Percentiles rank a stretch among this genome's conserved stretches.
Evolutionary conservation across 2,113 vertebrate species (phyloP).

Genomic region (Etia nguti): DNA sequence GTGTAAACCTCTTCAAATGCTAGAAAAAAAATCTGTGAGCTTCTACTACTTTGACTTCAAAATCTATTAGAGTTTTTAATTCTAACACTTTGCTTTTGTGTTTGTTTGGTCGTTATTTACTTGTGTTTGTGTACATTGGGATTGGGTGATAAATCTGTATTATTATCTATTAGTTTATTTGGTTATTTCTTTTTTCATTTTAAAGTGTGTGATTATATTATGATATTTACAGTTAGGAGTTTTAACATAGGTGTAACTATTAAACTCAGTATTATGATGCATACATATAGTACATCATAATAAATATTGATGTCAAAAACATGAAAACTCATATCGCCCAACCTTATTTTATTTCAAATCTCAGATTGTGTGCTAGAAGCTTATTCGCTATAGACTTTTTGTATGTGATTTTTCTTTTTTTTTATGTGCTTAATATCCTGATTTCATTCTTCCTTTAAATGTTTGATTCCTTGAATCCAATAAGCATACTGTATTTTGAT

Average conservation of each 20-base stretch:
- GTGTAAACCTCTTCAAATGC: neutral
- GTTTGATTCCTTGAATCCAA: neutral
- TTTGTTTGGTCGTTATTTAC: constrained; percentile 14
- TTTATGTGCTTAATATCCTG: neutral
- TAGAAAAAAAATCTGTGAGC: constrained; percentile 10
- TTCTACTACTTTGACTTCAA: constrained; percentile 18
- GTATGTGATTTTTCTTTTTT: constrained; percentile 11
- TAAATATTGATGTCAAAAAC: neutral
- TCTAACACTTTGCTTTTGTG: constrained; percentile 41
- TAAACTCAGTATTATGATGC: neutral
- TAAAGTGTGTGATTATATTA: neutral
- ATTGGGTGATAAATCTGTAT: constrained; percentile 20
- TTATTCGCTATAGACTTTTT: neutral
- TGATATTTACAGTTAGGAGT: neutral
- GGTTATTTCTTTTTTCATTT: neutral
- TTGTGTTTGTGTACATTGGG: neutral
- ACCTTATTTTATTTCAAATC: neutral
- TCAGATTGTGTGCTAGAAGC: neutral
- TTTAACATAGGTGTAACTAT: neutral
- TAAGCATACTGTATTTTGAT: neutral
- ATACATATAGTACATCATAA: neutral
- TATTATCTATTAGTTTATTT: neutral
- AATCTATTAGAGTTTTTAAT: constrained; percentile 6
- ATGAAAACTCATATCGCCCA: constrained; percentile 18
- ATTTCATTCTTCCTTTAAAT: neutral